A percentile compares a stretch with the other conserved stretches of the same genome.
Conservation (phyloP, 30 jellyfish, hydroid and myxozoan species). For the Catostylus mosaicus region DNA sequence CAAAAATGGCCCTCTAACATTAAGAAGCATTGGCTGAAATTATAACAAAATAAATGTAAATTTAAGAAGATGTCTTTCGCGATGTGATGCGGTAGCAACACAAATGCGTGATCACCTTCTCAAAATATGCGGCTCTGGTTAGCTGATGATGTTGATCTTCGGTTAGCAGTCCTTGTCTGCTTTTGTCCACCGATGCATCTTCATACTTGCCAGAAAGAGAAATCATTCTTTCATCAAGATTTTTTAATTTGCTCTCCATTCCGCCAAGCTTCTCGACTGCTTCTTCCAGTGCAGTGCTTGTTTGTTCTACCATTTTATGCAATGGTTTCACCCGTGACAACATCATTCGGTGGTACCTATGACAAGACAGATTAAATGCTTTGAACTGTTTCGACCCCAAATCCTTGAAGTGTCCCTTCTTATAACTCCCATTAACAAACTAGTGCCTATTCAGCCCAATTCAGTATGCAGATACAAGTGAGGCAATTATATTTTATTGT, state of each 20-base stretch:
- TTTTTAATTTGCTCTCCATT: slow-evolving; percentile 74
- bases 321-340: slow-evolving; percentile 81
- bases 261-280: slow-evolving; percentile 72
- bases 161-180: slow-evolving; percentile 63
- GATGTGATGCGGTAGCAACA: not conserved
- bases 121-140: slow-evolving; percentile 69
- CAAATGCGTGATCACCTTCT: slow-evolving; percentile 40
- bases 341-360: slow-evolving; percentile 84
- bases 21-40: too few relatives aligned
- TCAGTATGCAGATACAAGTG: too few relatives aligned
- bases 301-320: slow-evolving; percentile 71
- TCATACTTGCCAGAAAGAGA: slow-evolving; percentile 74
- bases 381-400: not conserved
- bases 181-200: slow-evolving; percentile 87
- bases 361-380: not conserved
- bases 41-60: too few relatives aligned
- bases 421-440: too few relatives aligned
- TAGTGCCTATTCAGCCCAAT: too few relatives aligned
- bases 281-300: slow-evolving; percentile 55
- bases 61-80: not conserved
- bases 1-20: too few relatives aligned
- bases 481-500: too few relatives aligned
- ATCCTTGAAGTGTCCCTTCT: not conserved
- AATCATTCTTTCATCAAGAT: slow-evolving; percentile 63
- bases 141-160: slow-evolving; percentile 66